A percentile compares a stretch with the other conserved stretches of the same genome.
Conservation (phyloP, 2,797 vertebrate species). For the Ptychadena robeensis region DNA sequence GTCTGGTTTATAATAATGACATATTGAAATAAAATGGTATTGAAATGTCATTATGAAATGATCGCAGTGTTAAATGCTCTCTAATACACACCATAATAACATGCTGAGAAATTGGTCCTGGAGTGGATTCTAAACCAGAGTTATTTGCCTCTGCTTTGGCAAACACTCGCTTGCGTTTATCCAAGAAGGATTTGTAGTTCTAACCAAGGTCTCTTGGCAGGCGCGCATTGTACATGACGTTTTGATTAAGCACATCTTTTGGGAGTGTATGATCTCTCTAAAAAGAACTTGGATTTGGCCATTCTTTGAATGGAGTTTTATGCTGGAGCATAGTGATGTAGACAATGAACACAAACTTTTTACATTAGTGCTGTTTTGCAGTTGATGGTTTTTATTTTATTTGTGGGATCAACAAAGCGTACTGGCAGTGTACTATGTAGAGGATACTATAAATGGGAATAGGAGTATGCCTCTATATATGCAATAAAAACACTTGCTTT, state of each 20-base stretch:
- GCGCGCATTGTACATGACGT: slow-evolving; percentile 57
- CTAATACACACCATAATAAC: slow-evolving; percentile 49
- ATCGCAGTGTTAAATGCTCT: slow-evolving; percentile 46
- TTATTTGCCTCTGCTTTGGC: slow-evolving; percentile 53
- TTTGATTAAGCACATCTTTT: slow-evolving; percentile 58
- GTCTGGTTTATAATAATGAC: slow-evolving; percentile 2
- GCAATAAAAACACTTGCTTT: neutral
- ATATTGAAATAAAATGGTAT: slow-evolving; percentile 12
- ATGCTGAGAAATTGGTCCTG: slow-evolving; percentile 53
- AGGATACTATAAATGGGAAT: neutral
- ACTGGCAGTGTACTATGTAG: neutral
- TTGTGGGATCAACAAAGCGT: neutral
- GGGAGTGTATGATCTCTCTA: slow-evolving; percentile 60
- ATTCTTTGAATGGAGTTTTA: slow-evolving; percentile 50
- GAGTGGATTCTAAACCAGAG: slow-evolving; percentile 41
- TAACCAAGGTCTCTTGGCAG: slow-evolving; percentile 56
- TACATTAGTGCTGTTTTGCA: neutral
- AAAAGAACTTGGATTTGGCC: slow-evolving; percentile 62
- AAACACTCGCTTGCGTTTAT: slow-evolving; percentile 47
- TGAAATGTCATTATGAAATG: slow-evolving; percentile 48
- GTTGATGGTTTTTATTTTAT: neutral
- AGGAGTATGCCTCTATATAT: neutral
- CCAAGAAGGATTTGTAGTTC: slow-evolving; percentile 53
- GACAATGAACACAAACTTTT: slow-evolving; percentile 10
- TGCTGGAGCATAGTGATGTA: slow-evolving; percentile 60